These are phyloP conservation scores for Panopea generosa DNA, from an alignment of 2,888 invertebrate species.

Conservation along the genomic window DNA sequence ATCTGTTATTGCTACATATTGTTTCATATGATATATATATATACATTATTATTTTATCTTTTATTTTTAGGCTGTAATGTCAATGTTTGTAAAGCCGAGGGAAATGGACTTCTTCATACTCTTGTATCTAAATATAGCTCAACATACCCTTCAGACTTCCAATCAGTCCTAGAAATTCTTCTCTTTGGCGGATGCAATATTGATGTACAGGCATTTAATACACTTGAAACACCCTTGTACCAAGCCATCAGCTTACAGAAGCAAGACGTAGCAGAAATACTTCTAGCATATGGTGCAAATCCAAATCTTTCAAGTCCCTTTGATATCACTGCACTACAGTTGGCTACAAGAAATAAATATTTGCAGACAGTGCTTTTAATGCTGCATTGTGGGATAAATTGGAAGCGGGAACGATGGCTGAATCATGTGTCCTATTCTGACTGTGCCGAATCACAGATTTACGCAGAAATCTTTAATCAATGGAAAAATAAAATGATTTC, in stretches of 20 bases:
- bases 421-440: slow-evolving; percentile 10
- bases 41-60: too few relatives aligned
- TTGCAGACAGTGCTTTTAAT: slow-evolving; percentile 42
- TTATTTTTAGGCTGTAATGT: slow-evolving; percentile 65
- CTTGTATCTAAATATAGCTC: slow-evolving; percentile 57
- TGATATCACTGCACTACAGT: slow-evolving; percentile 68
- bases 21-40: too few relatives aligned
- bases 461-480: neutral
- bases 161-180: slow-evolving; percentile 52
- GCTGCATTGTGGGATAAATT: slow-evolving; percentile 62
- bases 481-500: slow-evolving; percentile 22
- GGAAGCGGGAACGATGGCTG: slow-evolving; percentile 66
- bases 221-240: slow-evolving; percentile 70
- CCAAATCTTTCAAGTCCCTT: slow-evolving; percentile 71
- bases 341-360: slow-evolving; percentile 52
- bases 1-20: too few relatives aligned
- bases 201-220: slow-evolving; percentile 59
- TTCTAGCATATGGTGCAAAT: slow-evolving; percentile 69
- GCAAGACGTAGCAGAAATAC: slow-evolving; percentile 53
- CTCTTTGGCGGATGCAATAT: slow-evolving; percentile 59
- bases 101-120: slow-evolving; percentile 60
- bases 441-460: neutral
- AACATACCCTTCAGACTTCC: slow-evolving; percentile 43
- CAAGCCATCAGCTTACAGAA: slow-evolving; percentile 64
- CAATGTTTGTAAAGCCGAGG: slow-evolving; percentile 59